phyloP scores from a whole-genome alignment of 2,888 invertebrate species.

The Villa cingulata region DNA sequence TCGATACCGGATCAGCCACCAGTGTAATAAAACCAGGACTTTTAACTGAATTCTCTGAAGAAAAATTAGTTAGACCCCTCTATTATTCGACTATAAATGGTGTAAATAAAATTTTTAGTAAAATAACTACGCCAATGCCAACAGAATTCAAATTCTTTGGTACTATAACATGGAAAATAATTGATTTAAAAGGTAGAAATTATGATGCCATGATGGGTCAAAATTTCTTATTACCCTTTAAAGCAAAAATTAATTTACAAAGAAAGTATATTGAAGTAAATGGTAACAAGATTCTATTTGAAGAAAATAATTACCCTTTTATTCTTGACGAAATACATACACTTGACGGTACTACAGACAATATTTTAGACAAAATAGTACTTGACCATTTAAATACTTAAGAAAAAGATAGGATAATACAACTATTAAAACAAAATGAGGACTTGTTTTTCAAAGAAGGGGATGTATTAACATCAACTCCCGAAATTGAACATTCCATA shows the following conservation, averaged over 20 bases:
- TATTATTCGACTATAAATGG: constrained; percentile 10
- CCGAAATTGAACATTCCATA: constrained; percentile 9
- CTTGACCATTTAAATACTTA: neutral
- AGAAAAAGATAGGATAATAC: neutral
- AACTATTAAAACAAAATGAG: constrained; percentile 6
- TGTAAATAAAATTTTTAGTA: constrained; percentile 9
- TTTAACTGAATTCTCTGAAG: neutral
- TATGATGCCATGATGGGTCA: constrained; percentile 2
- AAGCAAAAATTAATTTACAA: constrained; percentile 1
- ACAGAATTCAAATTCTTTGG: constrained; percentile 11
- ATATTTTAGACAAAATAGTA: neutral
- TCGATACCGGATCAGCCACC: neutral
- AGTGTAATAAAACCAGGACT: constrained; percentile 7
- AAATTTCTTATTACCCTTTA: constrained; percentile 1
- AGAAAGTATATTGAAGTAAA: neutral
- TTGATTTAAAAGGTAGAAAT: constrained; percentile 6
- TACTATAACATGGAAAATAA: constrained; percentile 10
- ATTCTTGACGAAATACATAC: neutral
- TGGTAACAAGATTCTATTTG: neutral
- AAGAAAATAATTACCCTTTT: neutral
- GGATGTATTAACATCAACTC: constrained; percentile 8
- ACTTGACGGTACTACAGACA: neutral
- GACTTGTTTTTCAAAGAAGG: constrained; percentile 9
- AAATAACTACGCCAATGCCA: constrained; percentile 11
- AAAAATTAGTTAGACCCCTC: neutral